phyloP scores from a whole-genome alignment of 2,888 invertebrate species.

The Melinaea menophilus region DNA sequence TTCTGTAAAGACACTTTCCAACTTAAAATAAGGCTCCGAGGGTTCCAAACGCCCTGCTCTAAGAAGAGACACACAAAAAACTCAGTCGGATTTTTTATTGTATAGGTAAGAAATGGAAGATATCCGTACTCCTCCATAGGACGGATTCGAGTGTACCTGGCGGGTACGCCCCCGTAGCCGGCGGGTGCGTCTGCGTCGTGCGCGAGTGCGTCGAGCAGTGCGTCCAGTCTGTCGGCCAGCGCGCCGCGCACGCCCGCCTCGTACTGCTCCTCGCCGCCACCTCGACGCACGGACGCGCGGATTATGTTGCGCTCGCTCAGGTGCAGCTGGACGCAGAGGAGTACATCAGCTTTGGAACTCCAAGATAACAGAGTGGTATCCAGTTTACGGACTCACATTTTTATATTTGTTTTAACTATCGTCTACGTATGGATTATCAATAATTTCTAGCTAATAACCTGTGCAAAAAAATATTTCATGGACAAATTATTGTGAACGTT shows the following conservation, averaged over 20 bases:
- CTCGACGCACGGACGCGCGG: constrained; percentile 77
- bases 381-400: background rate
- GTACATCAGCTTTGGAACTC: background rate
- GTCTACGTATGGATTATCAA: too few species aligned
- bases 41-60: too few species aligned
- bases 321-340: constrained; percentile 73
- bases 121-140: too few species aligned
- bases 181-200: constrained; percentile 80
- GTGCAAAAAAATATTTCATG: too few species aligned
- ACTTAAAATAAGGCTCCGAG: too few species aligned
- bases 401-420: too few species aligned
- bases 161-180: constrained; percentile 79
- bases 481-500: too few species aligned
- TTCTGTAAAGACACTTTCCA: too few species aligned
- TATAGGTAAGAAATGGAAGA: too few species aligned
- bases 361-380: background rate
- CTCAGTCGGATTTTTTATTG: too few species aligned
- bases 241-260: constrained; percentile 80
- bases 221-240: constrained; percentile 57
- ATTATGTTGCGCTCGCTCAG: constrained; percentile 85
- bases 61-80: too few species aligned
- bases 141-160: constrained; percentile 44
- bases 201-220: constrained; percentile 81
- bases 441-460: too few species aligned
- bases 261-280: constrained; percentile 80